These are phyloP conservation scores for Epistrophella euchroma DNA, from an alignment of 2,888 invertebrate genomes.

Conservation along the genomic window DNA sequence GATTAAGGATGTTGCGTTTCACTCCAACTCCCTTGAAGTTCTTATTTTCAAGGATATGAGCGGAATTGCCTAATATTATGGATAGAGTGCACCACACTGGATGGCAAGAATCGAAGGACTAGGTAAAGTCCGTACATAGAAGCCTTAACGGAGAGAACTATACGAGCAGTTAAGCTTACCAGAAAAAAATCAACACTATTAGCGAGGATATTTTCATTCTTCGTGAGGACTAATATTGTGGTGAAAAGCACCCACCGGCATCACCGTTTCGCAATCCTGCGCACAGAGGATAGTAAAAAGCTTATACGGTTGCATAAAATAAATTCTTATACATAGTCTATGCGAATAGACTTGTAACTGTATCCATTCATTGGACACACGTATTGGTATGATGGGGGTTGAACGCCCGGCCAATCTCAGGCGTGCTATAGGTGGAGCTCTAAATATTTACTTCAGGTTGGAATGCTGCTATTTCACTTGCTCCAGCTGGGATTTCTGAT, in stretches of 20 bases:
- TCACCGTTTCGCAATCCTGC: constrained; percentile 48
- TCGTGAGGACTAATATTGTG: constrained; percentile 36
- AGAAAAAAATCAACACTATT: constrained; percentile 45
- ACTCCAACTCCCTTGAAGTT: constrained; percentile 50
- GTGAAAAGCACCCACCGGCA: constrained; percentile 61
- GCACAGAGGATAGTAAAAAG: constrained; percentile 34
- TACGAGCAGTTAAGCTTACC: constrained; percentile 40
- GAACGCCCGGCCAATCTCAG: constrained; percentile 63
- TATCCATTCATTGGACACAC: constrained; percentile 68
- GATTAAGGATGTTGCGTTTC: constrained; percentile 65
- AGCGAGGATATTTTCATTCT: constrained; percentile 31
- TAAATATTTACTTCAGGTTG: constrained; percentile 58
- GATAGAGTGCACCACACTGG: constrained; percentile 80
- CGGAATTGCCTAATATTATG: constrained; percentile 50
- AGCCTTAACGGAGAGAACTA: constrained; percentile 41
- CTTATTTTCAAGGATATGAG: constrained; percentile 24
- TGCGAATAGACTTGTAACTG: constrained; percentile 55
- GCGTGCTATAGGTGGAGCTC: constrained; percentile 69
- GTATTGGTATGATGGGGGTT: constrained; percentile 53
- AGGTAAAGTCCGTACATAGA: constrained; percentile 75
- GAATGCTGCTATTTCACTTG: constrained; percentile 72
- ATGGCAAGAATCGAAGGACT: constrained; percentile 83
- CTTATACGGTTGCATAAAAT: constrained; percentile 27
- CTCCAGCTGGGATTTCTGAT: constrained; percentile 50
- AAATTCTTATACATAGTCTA: constrained; percentile 57